Evolutionary conservation across 2,888 invertebrate genomes (phyloP), one percentile per base, ranked within the genome.

Genomic region (Ceriagrion tenellum): DNA sequence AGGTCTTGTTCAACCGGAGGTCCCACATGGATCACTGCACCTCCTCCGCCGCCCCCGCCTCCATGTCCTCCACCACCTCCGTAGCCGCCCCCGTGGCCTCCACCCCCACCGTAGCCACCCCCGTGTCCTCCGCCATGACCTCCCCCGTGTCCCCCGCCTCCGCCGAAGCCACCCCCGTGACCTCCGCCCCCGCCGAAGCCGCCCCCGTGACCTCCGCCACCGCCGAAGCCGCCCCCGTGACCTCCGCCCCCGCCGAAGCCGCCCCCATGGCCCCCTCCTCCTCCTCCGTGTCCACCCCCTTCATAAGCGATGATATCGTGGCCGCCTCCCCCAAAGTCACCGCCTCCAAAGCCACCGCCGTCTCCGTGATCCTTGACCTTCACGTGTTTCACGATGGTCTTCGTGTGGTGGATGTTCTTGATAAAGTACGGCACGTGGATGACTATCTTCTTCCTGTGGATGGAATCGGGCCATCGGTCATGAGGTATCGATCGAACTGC

Each of bases 341-440:
- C 90, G 0, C 90, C 55, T 23, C 55, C 89, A 23, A 97, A 81
- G 97, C 97, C 90, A 97, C 97, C 97, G 4, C 97, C 97, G 74
- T 97, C 97, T 96, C 97, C 97, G 96, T 98, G 98, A 96, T 23
- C 30, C 35, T 90, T 55, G 26, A 55, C 90, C 23, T 98, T 98
- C 55, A 98, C 97, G 96, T 98, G 98, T 96, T 98, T 98, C 96
- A 98, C 98, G 89, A 98, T 98, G 89, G 98, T 98, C 96, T 98
- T 98, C 95, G 98, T 98, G 96, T 98, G 98, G 96, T 98, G 98
- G 96, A 98, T 98, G 96, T 98, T 98, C 96, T 98, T 98, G 96
- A 98, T 97, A 97, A 98, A 98, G 96, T 98, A 97, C 0, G 98
- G 98, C 95, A 98, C 98, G 97, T 98, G 98, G 96, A 98, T 98